Base-by-base conservation (phyloP, 2,113 vertebrate genomes). In the Sapajus apella region DNA sequence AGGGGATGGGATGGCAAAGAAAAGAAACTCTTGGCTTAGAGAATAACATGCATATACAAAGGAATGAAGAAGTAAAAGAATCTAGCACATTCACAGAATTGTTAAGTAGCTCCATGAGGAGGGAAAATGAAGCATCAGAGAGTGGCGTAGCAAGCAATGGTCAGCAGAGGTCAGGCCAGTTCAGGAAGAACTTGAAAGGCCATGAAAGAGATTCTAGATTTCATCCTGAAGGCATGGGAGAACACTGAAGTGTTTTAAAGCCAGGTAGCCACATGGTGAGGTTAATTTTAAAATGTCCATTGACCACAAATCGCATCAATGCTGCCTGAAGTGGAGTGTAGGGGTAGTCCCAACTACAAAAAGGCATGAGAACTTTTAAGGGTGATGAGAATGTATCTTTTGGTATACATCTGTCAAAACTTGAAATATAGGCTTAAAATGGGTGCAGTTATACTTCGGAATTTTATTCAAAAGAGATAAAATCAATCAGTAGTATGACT, bases 401-500 rank as follows among this genome's bases (percentile, higher is more conserved):
- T 64, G n/a, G 23, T 30, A 87, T 55, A 25, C 3, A 83, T 87
- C 55, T 83, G 43, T 73, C 72, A 92, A 89, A 83, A 92, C n/a
- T 81, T 79, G 81, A 96, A 93, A 58, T 55, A 13, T 30, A 83
- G 55, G 13, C 12, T 87, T 94, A 70, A 91, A 81, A 76, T 58
- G 16, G 35, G 27, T 87, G 21, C 55, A 95, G 88, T 66, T 91
- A 73, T 37, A 93, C 20, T 27, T 68, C 32, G 83, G 90, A 95
- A 37, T 95, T 27, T 95, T 45, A 88, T 88, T 87, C 2, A 70
- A 90, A 92, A 89, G 80, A 58, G 70, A 50, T 64, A 79, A 76
- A 86, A 56, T 30, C 45, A 66, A 72, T 91, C n/a, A 72, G 75
- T 1, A 56, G 79, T 83, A 82, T 64, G 32, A 47, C 7, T 73